Base-by-base conservation (phyloP, 2,888 invertebrate species). In the Neuroscelio doddi region DNA sequence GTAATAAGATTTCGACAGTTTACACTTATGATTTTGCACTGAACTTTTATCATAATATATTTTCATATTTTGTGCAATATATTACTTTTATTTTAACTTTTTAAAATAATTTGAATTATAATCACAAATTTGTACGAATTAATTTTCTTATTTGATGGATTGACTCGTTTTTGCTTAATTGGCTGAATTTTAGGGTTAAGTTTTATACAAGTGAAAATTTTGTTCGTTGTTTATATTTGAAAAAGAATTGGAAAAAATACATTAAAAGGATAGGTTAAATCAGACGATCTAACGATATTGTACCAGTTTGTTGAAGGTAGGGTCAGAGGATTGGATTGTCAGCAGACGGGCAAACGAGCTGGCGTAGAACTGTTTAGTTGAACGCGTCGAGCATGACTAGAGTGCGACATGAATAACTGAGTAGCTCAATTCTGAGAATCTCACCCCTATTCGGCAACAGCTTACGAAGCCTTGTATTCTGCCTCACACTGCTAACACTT, bases 331-430 rank as follows among this genome's bases (percentile, higher is more conserved):
- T 63, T 64, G 62, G 53, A 64, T 64, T 69, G 66, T 64, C 58
- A 55, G 61, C 59, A 69, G 68, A 62, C 59, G 69, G 64, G 66
- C 68, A 71, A 74, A 75, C 74, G 71, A 74, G 75, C 69, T 70
- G 72, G 72, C 63, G 71, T 68, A 68, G 64, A 65, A 71, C 76
- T 78, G 80, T 80, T 82, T 82, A 76, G 77, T 76, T 73, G 76
- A 75, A 74, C 75, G 69, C 65, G 72, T 76, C 74, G 77, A 72
- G 77, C 80, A 80, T 78, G 82, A 79, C 78, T 76, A 68, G 75
- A 75, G 76, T 78, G 76, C 81, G 82, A 80, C 83, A 78, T 78
- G 83, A 83, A 83, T 83, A 82, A 81, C 81, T 79, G 80, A 83
- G 78, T 74, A 79, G 82, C 75, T 74, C 76, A 74, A 76, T 77